Base-by-base conservation (phyloP, 1,140 invertebrate genomes). In the Pseudobourletiella spinata region DNA sequence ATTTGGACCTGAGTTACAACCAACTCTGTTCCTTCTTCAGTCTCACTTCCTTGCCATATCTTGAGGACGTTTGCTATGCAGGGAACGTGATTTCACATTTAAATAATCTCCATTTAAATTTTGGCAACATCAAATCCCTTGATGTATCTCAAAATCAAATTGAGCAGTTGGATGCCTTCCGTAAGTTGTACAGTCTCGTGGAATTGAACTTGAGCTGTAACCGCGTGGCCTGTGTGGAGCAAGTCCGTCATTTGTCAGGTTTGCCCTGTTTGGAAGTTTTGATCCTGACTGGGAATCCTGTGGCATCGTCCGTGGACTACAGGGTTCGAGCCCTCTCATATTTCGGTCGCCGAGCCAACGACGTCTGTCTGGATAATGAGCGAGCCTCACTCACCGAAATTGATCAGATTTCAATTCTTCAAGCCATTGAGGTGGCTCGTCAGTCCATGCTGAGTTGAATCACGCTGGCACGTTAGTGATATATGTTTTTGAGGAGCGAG, bases 71-170 rank as follows among this genome's bases (percentile, higher is more conserved):
- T 0, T 84, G 86, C 65, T 74, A 95, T 2, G 87, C 86, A 0
- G 84, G 87, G 69, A 95, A 93, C 78, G 78, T 81, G 18, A 84
- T 84, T 66, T 72, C 74, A 0, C 46, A 25, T 18, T 54, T 67
- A 43, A 80, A 86, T 2, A 81, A 87, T 71, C 82, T 94, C 74
- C 86, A 95, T 72, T 84, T 85, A 6, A 87, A 86, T 74, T 80
- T 96, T 58, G 91, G 91, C 1, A 93, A 95, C 76, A 81, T 96
- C n/a, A 82, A 86, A 15, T 83, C 81, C 59, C 81, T 97, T n/a
- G 86, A 92, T 73, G 73, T 98, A 35, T 86, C 89, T 1, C 85
- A 91, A 66, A 97, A 98, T 76, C 82, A 84, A 71, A 81, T 98
- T 1, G 82, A 79, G 20, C 82, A 82, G 0, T 73, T 95, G 0